Percentiles rank a stretch among this genome's conserved stretches.
These are phyloP conservation scores for Himalopsyche phryganea DNA, from an alignment of 1,140 invertebrate species.

Conservation along the genomic window DNA sequence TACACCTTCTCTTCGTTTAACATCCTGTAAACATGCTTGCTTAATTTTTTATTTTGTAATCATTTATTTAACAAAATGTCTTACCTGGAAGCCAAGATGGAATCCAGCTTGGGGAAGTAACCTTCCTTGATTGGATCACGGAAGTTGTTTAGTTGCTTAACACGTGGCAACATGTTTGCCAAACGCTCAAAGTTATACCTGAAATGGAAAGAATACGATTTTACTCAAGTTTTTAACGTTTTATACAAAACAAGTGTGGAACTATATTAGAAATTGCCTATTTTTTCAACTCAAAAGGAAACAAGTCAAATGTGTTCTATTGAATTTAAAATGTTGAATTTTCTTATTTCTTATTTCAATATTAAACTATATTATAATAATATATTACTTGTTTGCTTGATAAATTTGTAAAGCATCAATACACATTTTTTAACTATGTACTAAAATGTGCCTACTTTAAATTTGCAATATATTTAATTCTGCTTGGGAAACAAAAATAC, in stretches of 20 bases:
- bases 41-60: no score
- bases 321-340: background rate
- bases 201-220: constrained; percentile 28
- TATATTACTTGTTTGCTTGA: background rate
- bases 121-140: constrained; percentile 52
- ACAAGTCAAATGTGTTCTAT: background rate
- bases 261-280: background rate
- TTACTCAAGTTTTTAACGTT: background rate
- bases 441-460: no score
- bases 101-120: constrained; percentile 59
- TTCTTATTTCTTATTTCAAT: background rate
- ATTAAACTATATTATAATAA: background rate
- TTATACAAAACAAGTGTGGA: background rate
- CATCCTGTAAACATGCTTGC: no score
- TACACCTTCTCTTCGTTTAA: no score
- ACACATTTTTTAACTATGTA: no score
- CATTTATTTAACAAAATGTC: no score
- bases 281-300: background rate
- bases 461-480: no score
- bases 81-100: constrained; percentile 53
- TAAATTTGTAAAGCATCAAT: no score
- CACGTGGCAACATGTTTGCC: constrained; percentile 50
- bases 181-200: constrained; percentile 60
- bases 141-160: constrained; percentile 53
- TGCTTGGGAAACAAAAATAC: no score